A percentile compares a stretch with the other conserved stretches of the same genome.
Evolutionary conservation across 2,888 invertebrate species (phyloP).

Genomic region (Pomacea canaliculata): DNA sequence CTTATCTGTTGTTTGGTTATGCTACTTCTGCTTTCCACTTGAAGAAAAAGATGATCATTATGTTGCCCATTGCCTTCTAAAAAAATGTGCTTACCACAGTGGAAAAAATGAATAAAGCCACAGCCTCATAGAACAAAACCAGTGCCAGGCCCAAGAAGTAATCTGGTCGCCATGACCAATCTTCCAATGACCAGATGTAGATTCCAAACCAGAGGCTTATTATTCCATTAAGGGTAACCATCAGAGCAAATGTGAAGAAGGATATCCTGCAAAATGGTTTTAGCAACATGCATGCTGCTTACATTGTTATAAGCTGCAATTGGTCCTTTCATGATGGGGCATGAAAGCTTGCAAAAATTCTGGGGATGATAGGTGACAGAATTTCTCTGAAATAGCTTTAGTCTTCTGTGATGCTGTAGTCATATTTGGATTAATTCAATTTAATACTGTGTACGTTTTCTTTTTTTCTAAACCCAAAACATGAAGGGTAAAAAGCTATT

Average conservation of each 20-base stretch:
- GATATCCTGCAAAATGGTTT: slow-evolving; percentile 52
- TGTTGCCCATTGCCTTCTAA: neutral
- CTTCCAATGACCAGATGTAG: slow-evolving; percentile 82
- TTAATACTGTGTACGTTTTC: no score
- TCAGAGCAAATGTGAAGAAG: slow-evolving; percentile 50
- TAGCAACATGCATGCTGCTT: neutral
- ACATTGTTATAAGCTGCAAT: neutral
- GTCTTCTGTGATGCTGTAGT: no score
- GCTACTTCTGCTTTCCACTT: no score
- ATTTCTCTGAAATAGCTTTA: no score
- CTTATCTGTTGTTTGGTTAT: no score
- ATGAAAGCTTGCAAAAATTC: slow-evolving; percentile 10
- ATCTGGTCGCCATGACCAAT: slow-evolving; percentile 87
- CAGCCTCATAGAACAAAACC: slow-evolving; percentile 86
- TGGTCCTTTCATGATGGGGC: neutral
- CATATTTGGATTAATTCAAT: no score
- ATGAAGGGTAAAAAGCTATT: no score
- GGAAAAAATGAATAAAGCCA: slow-evolving; percentile 90
- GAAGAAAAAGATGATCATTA: no score
- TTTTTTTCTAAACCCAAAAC: no score
- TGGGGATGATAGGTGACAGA: no score
- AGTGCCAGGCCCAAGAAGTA: slow-evolving; percentile 83
- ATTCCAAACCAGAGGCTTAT: slow-evolving; percentile 40
- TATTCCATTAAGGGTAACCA: slow-evolving; percentile 42
- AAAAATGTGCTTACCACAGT: slow-evolving; percentile 79